These are phyloP conservation scores for Mallateleia sp. DNA, from an alignment of 2,888 invertebrate genomes.

Conservation along the genomic window DNA sequence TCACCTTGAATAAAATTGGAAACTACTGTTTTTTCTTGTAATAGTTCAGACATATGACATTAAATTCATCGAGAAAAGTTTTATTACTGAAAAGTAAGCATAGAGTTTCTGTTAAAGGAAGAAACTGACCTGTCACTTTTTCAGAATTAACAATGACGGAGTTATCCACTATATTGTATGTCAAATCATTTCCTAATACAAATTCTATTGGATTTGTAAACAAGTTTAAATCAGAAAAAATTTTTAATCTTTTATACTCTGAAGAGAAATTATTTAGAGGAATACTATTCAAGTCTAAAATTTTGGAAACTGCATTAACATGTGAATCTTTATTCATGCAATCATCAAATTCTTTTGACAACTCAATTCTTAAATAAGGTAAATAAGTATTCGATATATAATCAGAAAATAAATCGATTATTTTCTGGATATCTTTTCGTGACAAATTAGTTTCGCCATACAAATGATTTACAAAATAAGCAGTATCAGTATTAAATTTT, in stretches of 20 bases:
- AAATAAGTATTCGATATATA: slow-evolving; percentile 44
- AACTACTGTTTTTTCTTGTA: too few species aligned
- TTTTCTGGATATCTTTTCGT: slow-evolving; percentile 31
- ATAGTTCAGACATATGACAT: too few species aligned
- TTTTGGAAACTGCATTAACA: neutral
- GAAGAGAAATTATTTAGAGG: slow-evolving; percentile 9
- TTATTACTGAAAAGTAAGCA: slow-evolving; percentile 7
- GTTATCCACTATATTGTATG: neutral
- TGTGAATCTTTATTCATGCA: neutral
- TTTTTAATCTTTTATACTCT: neutral
- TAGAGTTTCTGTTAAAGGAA: slow-evolving; percentile 21
- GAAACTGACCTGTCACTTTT: slow-evolving; percentile 1
- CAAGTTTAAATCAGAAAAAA: neutral
- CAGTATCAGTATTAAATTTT: neutral
- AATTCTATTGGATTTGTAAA: slow-evolving; percentile 4
- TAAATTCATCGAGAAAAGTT: neutral
- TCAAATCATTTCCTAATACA: neutral
- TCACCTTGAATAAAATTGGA: too few species aligned
- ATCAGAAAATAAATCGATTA: slow-evolving; percentile 19
- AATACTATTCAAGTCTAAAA: slow-evolving; percentile 33
- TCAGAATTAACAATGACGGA: neutral
- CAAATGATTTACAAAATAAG: slow-evolving; percentile 7
- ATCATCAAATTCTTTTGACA: neutral
- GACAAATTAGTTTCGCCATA: slow-evolving; percentile 26
- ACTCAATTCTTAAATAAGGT: slow-evolving; percentile 41